Percentiles rank a stretch among this genome's conserved stretches.
These are phyloP conservation scores for Oostethus manadensis DNA, from an alignment of 2,113 vertebrate genomes.

Conservation along the genomic window DNA sequence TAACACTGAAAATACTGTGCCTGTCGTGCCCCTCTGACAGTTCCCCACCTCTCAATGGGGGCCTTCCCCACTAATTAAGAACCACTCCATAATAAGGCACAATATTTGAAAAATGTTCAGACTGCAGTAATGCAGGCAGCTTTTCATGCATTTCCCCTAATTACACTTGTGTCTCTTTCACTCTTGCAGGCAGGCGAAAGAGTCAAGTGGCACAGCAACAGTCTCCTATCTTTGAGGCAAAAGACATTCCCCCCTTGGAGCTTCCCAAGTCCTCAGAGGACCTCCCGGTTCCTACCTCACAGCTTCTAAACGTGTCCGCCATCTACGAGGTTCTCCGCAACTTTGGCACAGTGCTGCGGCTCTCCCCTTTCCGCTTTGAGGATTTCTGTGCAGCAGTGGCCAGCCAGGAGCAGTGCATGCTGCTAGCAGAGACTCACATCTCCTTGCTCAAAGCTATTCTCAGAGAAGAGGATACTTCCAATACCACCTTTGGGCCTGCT, in stretches of 20 bases:
- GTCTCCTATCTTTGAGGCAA: conserved; percentile 90
- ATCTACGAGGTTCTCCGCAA: conserved; percentile 96
- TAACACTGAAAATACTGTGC: no score
- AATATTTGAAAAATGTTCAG: no score
- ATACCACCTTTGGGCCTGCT: conserved; percentile 96
- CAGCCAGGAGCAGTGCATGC: conserved; percentile 94
- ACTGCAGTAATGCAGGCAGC: no score
- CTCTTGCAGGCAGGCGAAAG: conserved; percentile 77
- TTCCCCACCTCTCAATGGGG: no score
- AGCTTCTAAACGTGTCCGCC: conserved; percentile 90
- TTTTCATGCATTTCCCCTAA: neutral
- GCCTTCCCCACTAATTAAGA: no score
- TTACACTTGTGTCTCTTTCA: conserved; percentile 12
- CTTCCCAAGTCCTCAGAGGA: conserved; percentile 97
- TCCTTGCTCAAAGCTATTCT: conserved; percentile 94
- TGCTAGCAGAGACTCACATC: conserved; percentile 95
- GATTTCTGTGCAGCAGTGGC: conserved; percentile 94
- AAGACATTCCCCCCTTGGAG: conserved; percentile 88
- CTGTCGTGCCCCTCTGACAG: no score
- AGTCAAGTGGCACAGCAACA: conserved; percentile 79
- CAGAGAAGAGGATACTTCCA: conserved; percentile 96
- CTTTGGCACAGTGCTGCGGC: conserved; percentile 92
- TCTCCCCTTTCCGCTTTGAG: conserved; percentile 97
- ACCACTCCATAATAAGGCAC: no score
- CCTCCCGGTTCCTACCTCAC: conserved; percentile 88